phyloP scores from a whole-genome alignment of 2,888 invertebrate genomes.

The Drosophila peninsularis region DNA sequence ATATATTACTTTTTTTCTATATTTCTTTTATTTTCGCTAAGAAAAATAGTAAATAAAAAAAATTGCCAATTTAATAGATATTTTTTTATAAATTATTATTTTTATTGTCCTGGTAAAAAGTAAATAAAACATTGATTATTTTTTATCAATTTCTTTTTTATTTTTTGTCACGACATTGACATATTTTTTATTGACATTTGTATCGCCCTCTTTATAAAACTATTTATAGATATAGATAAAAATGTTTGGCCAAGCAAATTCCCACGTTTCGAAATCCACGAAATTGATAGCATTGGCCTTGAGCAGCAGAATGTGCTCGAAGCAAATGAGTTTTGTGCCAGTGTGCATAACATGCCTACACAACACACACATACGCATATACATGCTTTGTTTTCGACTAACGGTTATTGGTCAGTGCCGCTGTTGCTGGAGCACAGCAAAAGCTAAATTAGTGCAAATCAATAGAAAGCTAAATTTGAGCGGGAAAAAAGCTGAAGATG shows the following conservation, averaged over 20 bases:
- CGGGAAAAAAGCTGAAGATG: neutral
- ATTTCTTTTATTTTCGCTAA: too few relatives aligned
- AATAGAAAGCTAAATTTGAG: neutral
- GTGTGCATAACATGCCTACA: conserved; percentile 9
- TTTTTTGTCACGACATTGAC: neutral
- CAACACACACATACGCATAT: neutral
- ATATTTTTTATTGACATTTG: neutral
- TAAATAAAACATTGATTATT: too few relatives aligned
- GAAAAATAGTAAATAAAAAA: too few relatives aligned
- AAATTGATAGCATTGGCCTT: conserved; percentile 20
- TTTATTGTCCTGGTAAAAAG: too few relatives aligned
- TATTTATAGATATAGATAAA: neutral
- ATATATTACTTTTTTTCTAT: too few relatives aligned
- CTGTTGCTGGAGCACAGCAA: neutral
- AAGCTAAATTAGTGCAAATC: neutral
- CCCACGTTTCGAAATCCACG: neutral
- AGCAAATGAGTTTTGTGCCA: conserved; percentile 19
- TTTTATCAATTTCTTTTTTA: neutral
- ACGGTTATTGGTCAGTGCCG: conserved; percentile 28
- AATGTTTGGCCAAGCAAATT: conserved; percentile 10
- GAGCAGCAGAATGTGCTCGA: neutral
- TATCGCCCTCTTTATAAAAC: neutral
- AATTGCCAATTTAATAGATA: too few relatives aligned
- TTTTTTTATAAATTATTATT: too few relatives aligned
- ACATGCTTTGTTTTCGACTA: conserved; percentile 39